These are phyloP conservation scores for Cottoperca gobio DNA, from an alignment of 2,797 vertebrate species.

Conservation along the genomic window DNA sequence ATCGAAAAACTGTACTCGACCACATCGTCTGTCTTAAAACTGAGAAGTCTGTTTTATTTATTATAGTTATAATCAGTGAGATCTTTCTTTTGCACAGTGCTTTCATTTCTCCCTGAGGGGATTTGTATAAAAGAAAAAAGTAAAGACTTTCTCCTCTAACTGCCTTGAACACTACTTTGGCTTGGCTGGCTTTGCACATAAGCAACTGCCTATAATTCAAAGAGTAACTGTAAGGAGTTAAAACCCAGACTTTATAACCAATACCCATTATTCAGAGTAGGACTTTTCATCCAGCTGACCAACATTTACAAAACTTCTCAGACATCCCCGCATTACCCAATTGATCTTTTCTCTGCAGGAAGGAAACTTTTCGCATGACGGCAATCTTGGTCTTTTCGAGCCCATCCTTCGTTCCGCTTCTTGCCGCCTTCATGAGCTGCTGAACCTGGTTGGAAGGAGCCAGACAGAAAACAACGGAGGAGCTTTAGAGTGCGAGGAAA, in stretches of 20 bases:
- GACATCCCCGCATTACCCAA: conserved; percentile 81
- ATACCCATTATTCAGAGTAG: conserved; percentile 23
- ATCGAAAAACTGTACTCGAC: conserved; percentile 33
- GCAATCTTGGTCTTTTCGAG: conserved; percentile 96
- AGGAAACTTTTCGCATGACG: conserved; percentile 93
- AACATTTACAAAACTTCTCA: conserved; percentile 31
- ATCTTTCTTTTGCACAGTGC: conserved; percentile 45
- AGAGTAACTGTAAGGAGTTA: conserved; percentile 41
- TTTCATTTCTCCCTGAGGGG: conserved; percentile 62
- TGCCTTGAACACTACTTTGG: conserved; percentile 44
- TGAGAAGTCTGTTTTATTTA: conserved; percentile 52
- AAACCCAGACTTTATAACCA: conserved; percentile 45
- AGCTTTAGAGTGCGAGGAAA: conserved; percentile 51
- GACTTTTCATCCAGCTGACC: conserved; percentile 30
- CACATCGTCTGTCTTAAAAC: conserved; percentile 35
- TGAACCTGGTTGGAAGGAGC: conserved; percentile 87
- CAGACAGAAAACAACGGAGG: conserved; percentile 51
- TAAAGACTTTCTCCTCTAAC: conserved; percentile 44
- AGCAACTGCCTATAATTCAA: conserved; percentile 52
- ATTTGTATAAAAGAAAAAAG: conserved; percentile 52
- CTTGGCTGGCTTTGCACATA: conserved; percentile 45
- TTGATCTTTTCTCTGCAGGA: conserved; percentile 91
- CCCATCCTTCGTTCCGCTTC: conserved; percentile 94
- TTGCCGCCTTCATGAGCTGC: conserved; percentile 96
- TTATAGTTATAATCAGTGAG: conserved; percentile 52